Base-by-base conservation (phyloP, 1,140 invertebrate genomes). In the Caenorhabditis briggsae region DNA sequence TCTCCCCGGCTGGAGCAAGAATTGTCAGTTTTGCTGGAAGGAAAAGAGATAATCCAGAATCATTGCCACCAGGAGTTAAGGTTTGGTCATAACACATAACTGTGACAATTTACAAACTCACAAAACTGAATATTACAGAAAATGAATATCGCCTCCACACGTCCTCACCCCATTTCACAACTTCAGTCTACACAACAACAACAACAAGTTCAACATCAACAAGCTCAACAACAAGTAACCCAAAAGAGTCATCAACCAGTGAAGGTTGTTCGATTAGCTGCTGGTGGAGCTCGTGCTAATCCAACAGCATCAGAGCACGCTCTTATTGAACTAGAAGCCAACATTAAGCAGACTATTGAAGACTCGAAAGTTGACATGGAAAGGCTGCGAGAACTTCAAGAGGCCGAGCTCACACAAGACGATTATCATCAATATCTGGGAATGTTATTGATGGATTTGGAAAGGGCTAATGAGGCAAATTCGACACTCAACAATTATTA, bases 21-120 rank as follows among this genome's bases (percentile, higher is more conserved):
- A 78, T 78, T n/a, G 70, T 78, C 14, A 78, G 70, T 23, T 78
- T 78, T 43, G 70, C 70, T 46, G 70, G 70, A 53, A 78, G 70
- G 53, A 78, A 78, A 53, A 16, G 70, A 50, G 70, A 78, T 23
- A 78, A 78, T 78, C 46, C 70, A 23, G 70, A 78, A 20, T n/a
- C n/a, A 2, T n/a, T 78, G 6, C 70, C 43, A 18, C 46, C 70
- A 50, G 70, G 70, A 43, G 70, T 78, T 16, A 78, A 78, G 46
- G 70, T 78, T 46, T 65, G 61, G 1, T 78, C 23, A 18, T 14
- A 23, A 61, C 20, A 25, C 8, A 11, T 25, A 33, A 3, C 12
- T 61, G 18, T 25, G 9, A 11, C 11, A 25, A 61, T 1, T n/a
- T n/a, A n/a, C n/a, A n/a, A n/a, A n/a, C n/a, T n/a, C n/a, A n/a